These are phyloP conservation scores for Tenrec ecaudatus DNA, from an alignment of 2,113 vertebrate genomes.

Conservation along the genomic window DNA sequence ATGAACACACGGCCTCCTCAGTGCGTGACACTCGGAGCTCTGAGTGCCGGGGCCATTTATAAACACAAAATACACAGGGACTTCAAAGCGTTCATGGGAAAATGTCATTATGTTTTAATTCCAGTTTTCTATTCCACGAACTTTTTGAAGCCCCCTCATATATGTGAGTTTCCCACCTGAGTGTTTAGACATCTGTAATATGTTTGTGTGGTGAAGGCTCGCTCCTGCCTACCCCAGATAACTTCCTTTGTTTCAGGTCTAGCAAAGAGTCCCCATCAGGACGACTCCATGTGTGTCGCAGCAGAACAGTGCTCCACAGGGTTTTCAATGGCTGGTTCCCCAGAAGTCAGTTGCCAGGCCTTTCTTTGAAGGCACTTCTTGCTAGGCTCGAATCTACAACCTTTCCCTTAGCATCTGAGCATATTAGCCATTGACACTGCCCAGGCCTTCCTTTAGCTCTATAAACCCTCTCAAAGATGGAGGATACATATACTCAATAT, in stretches of 20 bases:
- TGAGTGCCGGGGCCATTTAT: not conserved
- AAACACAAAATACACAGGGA: not conserved
- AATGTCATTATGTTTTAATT: no score
- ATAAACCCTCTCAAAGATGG: not conserved
- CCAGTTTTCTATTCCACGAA: no score
- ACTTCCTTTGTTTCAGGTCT: not conserved
- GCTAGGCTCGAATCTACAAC: not conserved
- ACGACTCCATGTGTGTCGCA: not conserved
- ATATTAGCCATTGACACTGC: not conserved
- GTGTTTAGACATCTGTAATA: not conserved
- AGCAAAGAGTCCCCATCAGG: not conserved
- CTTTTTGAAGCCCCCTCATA: no score
- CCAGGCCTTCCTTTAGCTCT: not conserved
- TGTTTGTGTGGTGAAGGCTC: no score
- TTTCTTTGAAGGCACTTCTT: not conserved
- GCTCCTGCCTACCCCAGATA: not conserved
- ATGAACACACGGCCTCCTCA: no score
- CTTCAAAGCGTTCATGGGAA: no score
- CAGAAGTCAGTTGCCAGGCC: not conserved
- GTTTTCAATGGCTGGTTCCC: not conserved
- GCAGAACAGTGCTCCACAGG: not conserved
- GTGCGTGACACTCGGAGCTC: not conserved
- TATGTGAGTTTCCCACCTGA: fast-evolving
- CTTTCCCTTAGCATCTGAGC: not conserved
- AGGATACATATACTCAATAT: not conserved